Evolutionary conservation across 2,797 vertebrate genomes (phyloP), one percentile per base, ranked within the genome.

Genomic region (Schizothorax lantsangensis): DNA sequence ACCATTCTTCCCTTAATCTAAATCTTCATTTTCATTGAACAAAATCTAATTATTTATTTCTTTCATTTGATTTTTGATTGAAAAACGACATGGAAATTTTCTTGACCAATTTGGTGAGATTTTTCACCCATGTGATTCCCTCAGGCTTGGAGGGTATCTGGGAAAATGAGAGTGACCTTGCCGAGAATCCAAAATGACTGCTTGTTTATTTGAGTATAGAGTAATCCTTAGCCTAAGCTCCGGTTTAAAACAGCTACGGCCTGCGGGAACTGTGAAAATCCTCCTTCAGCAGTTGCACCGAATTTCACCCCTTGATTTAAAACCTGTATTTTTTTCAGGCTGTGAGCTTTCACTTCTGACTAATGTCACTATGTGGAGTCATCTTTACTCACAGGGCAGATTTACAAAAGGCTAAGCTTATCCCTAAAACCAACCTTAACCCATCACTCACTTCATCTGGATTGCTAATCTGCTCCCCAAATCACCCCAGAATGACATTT

Each of bases 121-220:
- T 64, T 66, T 64, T 33, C 19, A 23, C 6, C 19, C 75, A 38
- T 57, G 74, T 57, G 49, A 78, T 57, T 71, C 23, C n/a, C 38
- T 73, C n/a, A 45, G 45, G 52, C 81, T 83, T 43, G n/a, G 6
- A 72, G 15, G 49, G 15, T 12, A 17, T 73, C 9, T 59, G 49
- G n/a, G 15, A 12, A 83, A 83, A 59, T 23, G 15, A 43, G 38
- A 73, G n/a, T 45, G 69, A 83, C 81, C 81, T 83, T 62, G 36
- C 52, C 17, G 0, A 33, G 40, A 19, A 80, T 83, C 38, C 1
- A 15, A 73, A 83, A 73, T 59, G 69, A 62, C 52, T 83, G 5
- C 40, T 80, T 83, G 49, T 83, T 82, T 54, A 80, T 80, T 73
- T 83, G 6, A 83, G n/a, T 73, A 33, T 83, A 71, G 17, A 73